These are phyloP conservation scores for Sweltsa coloradensis DNA, from an alignment of 1,140 invertebrate species.

Conservation along the genomic window DNA sequence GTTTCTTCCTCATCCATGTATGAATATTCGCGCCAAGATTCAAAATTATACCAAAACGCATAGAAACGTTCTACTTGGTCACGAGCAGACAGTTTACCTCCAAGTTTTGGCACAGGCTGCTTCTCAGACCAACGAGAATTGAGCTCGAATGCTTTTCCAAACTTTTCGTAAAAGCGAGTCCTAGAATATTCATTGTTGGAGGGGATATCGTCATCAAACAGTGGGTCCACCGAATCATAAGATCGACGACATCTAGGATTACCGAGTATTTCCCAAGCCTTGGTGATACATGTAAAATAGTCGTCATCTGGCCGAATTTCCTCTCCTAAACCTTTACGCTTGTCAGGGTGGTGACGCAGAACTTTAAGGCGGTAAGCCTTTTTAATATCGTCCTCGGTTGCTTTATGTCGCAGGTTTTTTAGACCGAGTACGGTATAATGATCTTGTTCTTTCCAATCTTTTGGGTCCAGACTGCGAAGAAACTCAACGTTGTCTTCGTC, in stretches of 20 bases:
- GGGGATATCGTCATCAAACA: conserved; percentile 84
- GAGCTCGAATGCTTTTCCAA: conserved; percentile 68
- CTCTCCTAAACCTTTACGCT: conserved; percentile 78
- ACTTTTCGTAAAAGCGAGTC: conserved; percentile 67
- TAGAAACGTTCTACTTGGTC: conserved; percentile 76
- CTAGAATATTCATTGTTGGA: conserved; percentile 54
- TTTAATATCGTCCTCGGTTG: conserved; percentile 85
- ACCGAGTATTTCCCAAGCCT: conserved; percentile 86
- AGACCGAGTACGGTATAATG: conserved; percentile 92
- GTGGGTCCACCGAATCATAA: conserved; percentile 93
- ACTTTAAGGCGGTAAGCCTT: conserved; percentile 82
- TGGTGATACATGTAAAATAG: conserved; percentile 99
- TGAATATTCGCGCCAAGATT: conserved; percentile 98
- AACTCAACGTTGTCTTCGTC: conserved; percentile 72
- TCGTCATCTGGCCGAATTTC: conserved; percentile 76
- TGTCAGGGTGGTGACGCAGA: conserved; percentile 94
- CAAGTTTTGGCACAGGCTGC: conserved; percentile 73
- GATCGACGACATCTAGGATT: conserved; percentile 68
- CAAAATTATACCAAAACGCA: conserved; percentile 93
- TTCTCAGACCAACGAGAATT: conserved; percentile 91
- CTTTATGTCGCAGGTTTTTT: conserved; percentile 60
- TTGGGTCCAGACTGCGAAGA: conserved; percentile 83
- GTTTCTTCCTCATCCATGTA: conserved; percentile 98
- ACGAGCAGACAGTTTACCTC: conserved; percentile 53
- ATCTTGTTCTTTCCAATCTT: conserved; percentile 95